Base-by-base conservation (phyloP, 2,888 invertebrate species). In the Dryadula phaetusa region DNA sequence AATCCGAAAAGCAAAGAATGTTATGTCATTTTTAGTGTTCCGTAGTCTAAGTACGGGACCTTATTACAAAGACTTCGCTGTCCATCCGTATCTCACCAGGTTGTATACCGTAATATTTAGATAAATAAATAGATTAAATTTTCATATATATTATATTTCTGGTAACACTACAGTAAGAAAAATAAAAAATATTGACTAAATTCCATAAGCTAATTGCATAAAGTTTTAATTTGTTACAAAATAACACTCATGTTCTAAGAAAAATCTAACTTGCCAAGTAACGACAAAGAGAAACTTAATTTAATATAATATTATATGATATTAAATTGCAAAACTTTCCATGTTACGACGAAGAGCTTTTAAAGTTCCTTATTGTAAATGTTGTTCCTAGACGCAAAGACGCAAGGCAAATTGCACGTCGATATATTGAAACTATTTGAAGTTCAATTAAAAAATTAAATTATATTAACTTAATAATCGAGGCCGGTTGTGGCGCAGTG, bases 251-350 rank as follows among this genome's bases (percentile, higher is more conserved):
- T 34, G 20, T 20, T 20, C 6, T 54, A 37, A 37, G 14, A n/a
- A 54, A 37, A 54, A 37, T 7, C 10, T 10, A 34, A 2, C 3
- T 53, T 34, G 1, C 18, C 14, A 34, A 6, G 20, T 20, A 54
- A 37, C 37, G 20, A 54, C 20, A 22, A 54, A 20, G 34, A 22
- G 37, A 37, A 37, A 37, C 34, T n/a, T 37, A 37, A 54, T 37
- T 56, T n/a, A 56, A 56, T 56, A n/a, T 22, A 37, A 56, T 34
- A 20, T 20, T n/a, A 56, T 37, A 56, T 40, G 22, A 22, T 5
- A 56, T 40, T 22, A 40, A 56, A 56, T 22, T 56, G 37, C 56
- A 40, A 56, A 56, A 56, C 56, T 40, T 40, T 56, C 22, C 2
- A n/a, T 40, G 22, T 40, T 20, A 37, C 22, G 20, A 56, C 7